Conservation (phyloP, 1,140 invertebrate species). For the Zaprionus nigranus region DNA sequence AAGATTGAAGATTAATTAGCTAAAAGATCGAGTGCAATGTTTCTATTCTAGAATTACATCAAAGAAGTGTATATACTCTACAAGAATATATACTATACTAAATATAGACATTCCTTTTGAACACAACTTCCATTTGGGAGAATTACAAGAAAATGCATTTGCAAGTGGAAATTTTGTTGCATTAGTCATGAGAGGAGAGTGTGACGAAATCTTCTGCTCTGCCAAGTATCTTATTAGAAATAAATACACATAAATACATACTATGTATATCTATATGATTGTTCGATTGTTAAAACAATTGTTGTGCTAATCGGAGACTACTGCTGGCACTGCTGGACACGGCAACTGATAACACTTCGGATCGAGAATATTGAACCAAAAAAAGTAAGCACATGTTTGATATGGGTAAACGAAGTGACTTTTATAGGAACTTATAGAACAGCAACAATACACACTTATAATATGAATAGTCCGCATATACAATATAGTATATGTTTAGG, state of each 20-base stretch:
- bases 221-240: background rate
- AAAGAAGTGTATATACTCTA: background rate
- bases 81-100: background rate
- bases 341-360: constrained; percentile 52
- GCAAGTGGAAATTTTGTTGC: background rate
- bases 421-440: background rate
- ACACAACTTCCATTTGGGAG: background rate
- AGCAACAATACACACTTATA: constrained; percentile 9
- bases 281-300: constrained; percentile 19
- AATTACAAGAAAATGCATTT: background rate
- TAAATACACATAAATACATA: background rate
- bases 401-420: constrained; percentile 9
- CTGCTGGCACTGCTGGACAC: background rate
- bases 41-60: background rate
- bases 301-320: constrained; percentile 27
- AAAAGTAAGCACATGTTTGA: constrained; percentile 43
- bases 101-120: background rate
- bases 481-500: constrained; percentile 11
- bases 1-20: constrained; percentile 70
- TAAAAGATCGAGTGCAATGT: constrained; percentile 59
- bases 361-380: constrained; percentile 2
- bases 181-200: constrained; percentile 21
- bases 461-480: background rate
- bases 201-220: background rate
- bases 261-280: background rate